phyloP scores from a whole-genome alignment of 64 coral and sea anemone species.

The Orbicella faveolata region DNA sequence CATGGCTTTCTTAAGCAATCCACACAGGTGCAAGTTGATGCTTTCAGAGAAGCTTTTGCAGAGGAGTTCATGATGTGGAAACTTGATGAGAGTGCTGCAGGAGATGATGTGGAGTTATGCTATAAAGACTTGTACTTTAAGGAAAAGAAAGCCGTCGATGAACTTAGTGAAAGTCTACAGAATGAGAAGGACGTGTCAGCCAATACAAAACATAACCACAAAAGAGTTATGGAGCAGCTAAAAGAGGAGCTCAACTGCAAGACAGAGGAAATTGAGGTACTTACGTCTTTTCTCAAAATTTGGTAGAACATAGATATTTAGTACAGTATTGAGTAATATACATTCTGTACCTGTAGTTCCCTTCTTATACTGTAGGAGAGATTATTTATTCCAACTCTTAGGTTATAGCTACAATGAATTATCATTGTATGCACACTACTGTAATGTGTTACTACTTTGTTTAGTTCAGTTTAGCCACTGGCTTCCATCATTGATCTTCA shows the following conservation, averaged over 20 bases:
- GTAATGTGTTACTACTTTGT: too few relatives aligned
- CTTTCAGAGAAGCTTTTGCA: constrained; percentile 42
- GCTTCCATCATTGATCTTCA: too few relatives aligned
- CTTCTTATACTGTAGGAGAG: too few relatives aligned
- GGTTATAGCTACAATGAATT: too few relatives aligned
- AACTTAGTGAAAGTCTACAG: constrained; percentile 39
- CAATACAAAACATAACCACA: constrained; percentile 55
- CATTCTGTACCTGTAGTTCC: too few relatives aligned
- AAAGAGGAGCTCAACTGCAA: constrained; percentile 42
- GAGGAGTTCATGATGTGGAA: constrained; percentile 60
- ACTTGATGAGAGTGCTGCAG: constrained; percentile 37
- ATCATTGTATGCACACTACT: too few relatives aligned
- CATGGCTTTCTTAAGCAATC: neutral
- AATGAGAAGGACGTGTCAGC: constrained; percentile 57
- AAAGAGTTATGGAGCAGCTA: constrained; percentile 37
- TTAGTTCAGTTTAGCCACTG: too few relatives aligned
- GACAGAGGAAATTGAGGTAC: constrained; percentile 63
- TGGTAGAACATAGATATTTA: too few relatives aligned
- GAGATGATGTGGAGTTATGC: constrained; percentile 25
- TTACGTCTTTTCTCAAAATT: too few relatives aligned
- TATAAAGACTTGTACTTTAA: constrained; percentile 49
- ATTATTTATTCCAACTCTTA: too few relatives aligned
- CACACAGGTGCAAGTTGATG: constrained; percentile 42
- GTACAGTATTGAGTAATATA: too few relatives aligned
- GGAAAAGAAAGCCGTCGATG: constrained; percentile 7